Base-by-base conservation (phyloP, 2,888 invertebrate species). In the Cinara cedri region DNA sequence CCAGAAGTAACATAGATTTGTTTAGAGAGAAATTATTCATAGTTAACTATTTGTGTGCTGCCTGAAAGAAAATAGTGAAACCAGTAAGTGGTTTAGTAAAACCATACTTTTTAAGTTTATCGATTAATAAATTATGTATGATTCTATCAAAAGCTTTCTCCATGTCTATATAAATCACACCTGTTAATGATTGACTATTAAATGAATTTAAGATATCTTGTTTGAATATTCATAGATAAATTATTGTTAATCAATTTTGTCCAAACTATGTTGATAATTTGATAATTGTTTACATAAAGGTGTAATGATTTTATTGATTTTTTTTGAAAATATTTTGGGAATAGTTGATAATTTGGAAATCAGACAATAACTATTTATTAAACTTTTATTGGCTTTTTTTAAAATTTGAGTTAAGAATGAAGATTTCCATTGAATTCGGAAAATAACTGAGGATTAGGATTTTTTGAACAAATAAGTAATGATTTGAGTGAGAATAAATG, bases 261-360 rank as follows among this genome's bases (percentile, higher is more conserved):
- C 44, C 10, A 44, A 44, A 44, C 44, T 10, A 44, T 44, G 44
- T 44, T 44, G 44, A 10, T 44, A 8, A 44, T 44, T 44, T 44
- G 44, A 44, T 44, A 44, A 44, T 44, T 44, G 44, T 44, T 44
- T 44, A 44, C 44, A 44, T 44, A 44, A 44, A 10, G 44, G 44
- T 44, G 44, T 44, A 44, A 44, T 44, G 44, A 44, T 44, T 44
- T 54, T 42, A 63, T n/a, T 54, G 16, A 54, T n/a, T 3, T n/a
- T n/a, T 54, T 54, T 54, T 54, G 54, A 54, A 54, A 54, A 54
- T n/a, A 54, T 4, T 54, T 54, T 54, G 2, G 54, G n/a, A 4
- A 54, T 54, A n/a, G n/a, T 54, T 54, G 16, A 54, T n/a, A 54
- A 54, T 54, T 54, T 54, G n/a, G 54, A 54, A n/a, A 54, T 54